phyloP scores from a whole-genome alignment of 1,140 invertebrate genomes.

The Drosophila mojavensis region DNA sequence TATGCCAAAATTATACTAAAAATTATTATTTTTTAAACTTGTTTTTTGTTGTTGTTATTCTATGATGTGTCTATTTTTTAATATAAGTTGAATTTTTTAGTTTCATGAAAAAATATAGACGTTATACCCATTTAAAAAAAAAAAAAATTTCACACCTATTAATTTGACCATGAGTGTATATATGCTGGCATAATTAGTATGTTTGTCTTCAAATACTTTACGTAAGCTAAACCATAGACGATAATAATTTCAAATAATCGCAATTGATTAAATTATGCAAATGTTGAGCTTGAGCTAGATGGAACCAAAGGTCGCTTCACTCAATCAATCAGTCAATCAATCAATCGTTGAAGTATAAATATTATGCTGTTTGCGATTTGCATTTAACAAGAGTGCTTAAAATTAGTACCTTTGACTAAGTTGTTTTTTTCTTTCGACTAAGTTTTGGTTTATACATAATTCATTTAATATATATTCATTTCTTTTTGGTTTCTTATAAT shows the following conservation, averaged over 20 bases:
- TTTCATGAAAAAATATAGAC: no score
- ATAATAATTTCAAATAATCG: constrained; percentile 56
- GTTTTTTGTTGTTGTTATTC: no score
- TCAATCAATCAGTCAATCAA: constrained; percentile 6
- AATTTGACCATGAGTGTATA: no score
- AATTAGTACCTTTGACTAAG: constrained; percentile 78
- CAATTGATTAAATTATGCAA: constrained; percentile 56
- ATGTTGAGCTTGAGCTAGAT: constrained; percentile 61
- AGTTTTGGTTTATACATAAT: constrained; percentile 65
- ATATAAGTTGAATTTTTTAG: no score
- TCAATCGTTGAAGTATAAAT: neutral
- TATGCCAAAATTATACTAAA: no score
- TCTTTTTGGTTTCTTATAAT: constrained; percentile 15
- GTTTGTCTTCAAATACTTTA: constrained; percentile 32
- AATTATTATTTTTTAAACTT: no score
- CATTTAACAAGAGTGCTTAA: constrained; percentile 74
- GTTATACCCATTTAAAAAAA: no score
- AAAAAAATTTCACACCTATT: no score
- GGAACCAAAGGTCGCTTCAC: constrained; percentile 52
- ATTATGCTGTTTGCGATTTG: neutral
- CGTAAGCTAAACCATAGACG: constrained; percentile 69
- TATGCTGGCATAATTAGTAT: constrained; percentile 49
- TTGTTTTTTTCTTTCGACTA: constrained; percentile 64
- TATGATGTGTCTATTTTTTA: no score
- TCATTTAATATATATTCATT: constrained; percentile 59